phyloP scores from a whole-genome alignment of 23 tunicate genomes.

The Styela plicata region DNA sequence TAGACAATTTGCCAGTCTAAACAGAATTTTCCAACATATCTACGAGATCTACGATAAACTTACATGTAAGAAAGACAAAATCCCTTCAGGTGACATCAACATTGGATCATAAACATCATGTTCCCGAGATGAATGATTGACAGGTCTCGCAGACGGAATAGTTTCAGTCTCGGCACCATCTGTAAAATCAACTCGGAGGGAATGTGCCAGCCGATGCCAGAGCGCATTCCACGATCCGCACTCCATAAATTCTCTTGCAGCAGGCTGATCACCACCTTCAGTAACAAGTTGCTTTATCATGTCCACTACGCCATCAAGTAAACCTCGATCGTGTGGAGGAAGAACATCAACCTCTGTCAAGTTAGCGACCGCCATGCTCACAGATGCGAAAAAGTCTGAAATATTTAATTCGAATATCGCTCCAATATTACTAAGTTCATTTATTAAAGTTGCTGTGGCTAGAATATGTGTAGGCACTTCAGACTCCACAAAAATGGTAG shows the following conservation, averaged over 20 bases:
- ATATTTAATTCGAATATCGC: slow-evolving; percentile 43
- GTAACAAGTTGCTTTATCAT: slow-evolving; percentile 58
- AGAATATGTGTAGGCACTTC: slow-evolving; percentile 50
- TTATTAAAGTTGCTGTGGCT: slow-evolving; percentile 40
- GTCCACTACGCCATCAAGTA: slow-evolving; percentile 74
- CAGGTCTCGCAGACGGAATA: slow-evolving; percentile 48
- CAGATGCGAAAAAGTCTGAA: slow-evolving; percentile 35
- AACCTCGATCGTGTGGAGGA: slow-evolving; percentile 52
- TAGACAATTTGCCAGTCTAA: too few species aligned
- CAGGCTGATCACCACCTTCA: slow-evolving; percentile 32
- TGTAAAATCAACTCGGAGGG: slow-evolving; percentile 49
- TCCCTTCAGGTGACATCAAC: slow-evolving; percentile 63
- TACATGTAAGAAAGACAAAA: slow-evolving; percentile 41
- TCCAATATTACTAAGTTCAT: slow-evolving; percentile 56
- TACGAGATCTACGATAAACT: too few species aligned
- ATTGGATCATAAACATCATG: slow-evolving; percentile 51
- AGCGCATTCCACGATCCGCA: slow-evolving; percentile 82
- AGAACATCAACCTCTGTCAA: slow-evolving; percentile 77
- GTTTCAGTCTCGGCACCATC: slow-evolving; percentile 64
- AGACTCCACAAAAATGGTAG: slow-evolving; percentile 43
- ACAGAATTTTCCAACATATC: too few species aligned
- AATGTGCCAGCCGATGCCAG: slow-evolving; percentile 82
- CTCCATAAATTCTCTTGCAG: slow-evolving; percentile 46
- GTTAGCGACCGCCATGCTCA: slow-evolving; percentile 69
- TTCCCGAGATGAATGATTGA: slow-evolving; percentile 23